Percentiles rank a stretch among this genome's conserved stretches.
These are phyloP conservation scores for Chaetogeoica ovagalla DNA, from an alignment of 2,888 invertebrate genomes.

Conservation along the genomic window DNA sequence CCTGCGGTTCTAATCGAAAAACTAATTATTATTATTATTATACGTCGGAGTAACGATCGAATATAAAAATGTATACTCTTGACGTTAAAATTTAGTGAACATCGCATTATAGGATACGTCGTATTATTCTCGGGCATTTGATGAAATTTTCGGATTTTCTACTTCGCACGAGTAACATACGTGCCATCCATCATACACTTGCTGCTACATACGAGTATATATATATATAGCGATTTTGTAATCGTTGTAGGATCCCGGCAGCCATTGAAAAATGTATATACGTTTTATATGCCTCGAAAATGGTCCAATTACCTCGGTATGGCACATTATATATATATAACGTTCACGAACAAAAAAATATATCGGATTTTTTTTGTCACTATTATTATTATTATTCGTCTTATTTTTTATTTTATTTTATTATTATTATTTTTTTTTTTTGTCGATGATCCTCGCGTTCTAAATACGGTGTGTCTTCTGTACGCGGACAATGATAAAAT, in stretches of 20 bases:
- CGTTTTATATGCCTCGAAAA: constrained; percentile 21
- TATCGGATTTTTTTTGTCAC: constrained; percentile 40
- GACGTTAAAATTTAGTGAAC: too few relatives aligned
- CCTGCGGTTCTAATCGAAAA: too few relatives aligned
- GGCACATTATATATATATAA: constrained; percentile 42
- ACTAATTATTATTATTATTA: too few relatives aligned
- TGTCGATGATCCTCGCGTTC: constrained; percentile 35
- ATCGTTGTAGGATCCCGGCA: constrained; percentile 11
- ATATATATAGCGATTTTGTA: not conserved
- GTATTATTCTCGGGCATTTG: too few relatives aligned
- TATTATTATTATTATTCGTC: constrained; percentile 21
- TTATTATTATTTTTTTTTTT: not conserved
- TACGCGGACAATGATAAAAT: constrained; percentile 41
- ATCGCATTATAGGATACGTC: too few relatives aligned
- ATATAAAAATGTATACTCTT: too few relatives aligned
- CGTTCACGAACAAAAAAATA: constrained; percentile 33
- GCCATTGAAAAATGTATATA: constrained; percentile 22
- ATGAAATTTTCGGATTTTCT: too few relatives aligned
- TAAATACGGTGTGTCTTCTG: constrained; percentile 34
- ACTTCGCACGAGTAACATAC: too few relatives aligned
- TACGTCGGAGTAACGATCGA: too few relatives aligned
- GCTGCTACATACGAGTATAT: too few relatives aligned
- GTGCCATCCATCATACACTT: too few relatives aligned
- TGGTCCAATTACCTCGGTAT: constrained; percentile 51
- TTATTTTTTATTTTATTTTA: not conserved